Conservation (phyloP, 2,797 vertebrate genomes). For the Synaphobranchus kaupii region DNA sequence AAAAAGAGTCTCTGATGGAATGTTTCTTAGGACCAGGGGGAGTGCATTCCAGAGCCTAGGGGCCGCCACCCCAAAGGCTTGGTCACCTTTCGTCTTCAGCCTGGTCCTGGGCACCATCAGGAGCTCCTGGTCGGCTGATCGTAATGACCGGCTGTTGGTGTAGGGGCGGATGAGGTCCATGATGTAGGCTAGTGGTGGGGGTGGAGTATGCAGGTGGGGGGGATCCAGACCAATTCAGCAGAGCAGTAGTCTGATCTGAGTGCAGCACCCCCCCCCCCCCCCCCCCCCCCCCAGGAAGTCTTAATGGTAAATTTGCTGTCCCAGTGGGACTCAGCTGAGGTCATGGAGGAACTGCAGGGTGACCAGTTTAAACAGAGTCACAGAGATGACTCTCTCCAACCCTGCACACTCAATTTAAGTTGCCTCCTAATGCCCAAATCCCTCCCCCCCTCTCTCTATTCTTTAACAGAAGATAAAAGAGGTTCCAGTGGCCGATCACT, state of each 20-base stretch:
- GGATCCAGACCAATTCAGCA: conserved; percentile 71
- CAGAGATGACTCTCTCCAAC: conserved; percentile 17
- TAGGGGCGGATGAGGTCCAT: no score
- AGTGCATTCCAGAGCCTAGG: no score
- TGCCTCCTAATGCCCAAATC: conserved; percentile 9
- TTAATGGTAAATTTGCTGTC: conserved; percentile 63
- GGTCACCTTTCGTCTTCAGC: no score
- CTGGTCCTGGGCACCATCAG: no score
- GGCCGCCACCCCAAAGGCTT: no score
- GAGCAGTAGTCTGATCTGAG: conserved; percentile 74
- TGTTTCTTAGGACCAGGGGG: no score
- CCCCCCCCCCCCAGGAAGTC: conserved; percentile 74
- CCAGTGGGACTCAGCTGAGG: conserved; percentile 57
- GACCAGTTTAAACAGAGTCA: conserved; percentile 32
- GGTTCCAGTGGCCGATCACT: no score
- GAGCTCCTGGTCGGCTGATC: no score
- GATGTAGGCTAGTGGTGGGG: no score
- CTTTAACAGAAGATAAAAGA: background rate
- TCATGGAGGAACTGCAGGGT: conserved; percentile 23
- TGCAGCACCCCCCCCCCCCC: conserved; percentile 67
- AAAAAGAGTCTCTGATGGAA: no score
- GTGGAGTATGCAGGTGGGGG: background rate
- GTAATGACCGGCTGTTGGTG: no score
- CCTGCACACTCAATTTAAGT: conserved; percentile 29
- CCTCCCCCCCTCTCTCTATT: conserved; percentile 20